These are phyloP conservation scores for Megastigmus dorsalis DNA, from an alignment of 2,888 invertebrate genomes.

Conservation along the genomic window DNA sequence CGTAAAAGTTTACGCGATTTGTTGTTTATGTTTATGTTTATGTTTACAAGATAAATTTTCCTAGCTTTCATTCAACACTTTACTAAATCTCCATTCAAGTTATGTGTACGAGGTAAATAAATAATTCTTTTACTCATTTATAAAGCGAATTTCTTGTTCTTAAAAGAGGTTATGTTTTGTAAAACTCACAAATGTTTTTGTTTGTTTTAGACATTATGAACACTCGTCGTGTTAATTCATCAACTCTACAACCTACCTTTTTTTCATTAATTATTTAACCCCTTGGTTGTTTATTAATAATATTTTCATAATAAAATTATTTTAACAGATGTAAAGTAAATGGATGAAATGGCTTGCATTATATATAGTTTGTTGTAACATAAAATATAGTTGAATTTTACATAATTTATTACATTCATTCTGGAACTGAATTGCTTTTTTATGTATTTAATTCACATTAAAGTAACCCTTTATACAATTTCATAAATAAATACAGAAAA, in stretches of 20 bases:
- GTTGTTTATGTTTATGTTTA: constrained; percentile 23
- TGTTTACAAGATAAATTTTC: constrained; percentile 19
- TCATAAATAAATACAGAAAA: background rate
- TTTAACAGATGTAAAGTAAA: background rate
- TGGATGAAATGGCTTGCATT: background rate
- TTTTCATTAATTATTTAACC: background rate
- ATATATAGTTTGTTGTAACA: background rate
- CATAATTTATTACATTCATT: background rate
- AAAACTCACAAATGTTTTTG: constrained; percentile 29
- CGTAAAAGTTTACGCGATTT: constrained; percentile 3
- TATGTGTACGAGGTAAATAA: background rate
- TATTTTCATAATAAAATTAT: background rate
- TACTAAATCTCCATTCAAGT: background rate
- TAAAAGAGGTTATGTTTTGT: constrained; percentile 43
- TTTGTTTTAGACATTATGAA: constrained; percentile 34
- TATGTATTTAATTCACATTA: background rate
- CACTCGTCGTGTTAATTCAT: background rate
- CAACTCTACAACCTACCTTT: background rate
- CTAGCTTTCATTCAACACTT: background rate
- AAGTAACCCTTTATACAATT: background rate
- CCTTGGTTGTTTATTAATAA: background rate
- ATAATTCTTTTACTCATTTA: background rate
- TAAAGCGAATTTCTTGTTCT: background rate
- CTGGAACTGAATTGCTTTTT: background rate
- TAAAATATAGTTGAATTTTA: background rate